Conservation (phyloP, 2,113 vertebrate genomes). For the Chaenocephalus aceratus region DNA sequence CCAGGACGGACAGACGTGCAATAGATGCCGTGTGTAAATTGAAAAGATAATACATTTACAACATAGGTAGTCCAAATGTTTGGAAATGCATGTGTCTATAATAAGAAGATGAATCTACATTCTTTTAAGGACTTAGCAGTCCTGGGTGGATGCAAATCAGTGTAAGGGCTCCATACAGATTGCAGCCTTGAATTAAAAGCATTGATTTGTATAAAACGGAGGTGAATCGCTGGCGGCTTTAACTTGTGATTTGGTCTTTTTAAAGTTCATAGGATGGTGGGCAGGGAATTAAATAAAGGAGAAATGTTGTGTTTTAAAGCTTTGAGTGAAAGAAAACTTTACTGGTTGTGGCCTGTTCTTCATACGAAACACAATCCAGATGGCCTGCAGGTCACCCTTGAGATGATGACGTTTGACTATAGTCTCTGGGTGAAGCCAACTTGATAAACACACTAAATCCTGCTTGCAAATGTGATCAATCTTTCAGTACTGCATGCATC, state of each 20-base stretch:
- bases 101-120: no score
- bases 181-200: conserved; percentile 10
- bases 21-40: no score
- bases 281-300: conserved; percentile 12
- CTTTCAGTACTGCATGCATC: conserved; percentile 14
- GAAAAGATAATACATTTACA: no score
- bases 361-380: conserved; percentile 49
- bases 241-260: conserved; percentile 25
- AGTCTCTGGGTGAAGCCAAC: conserved; percentile 35
- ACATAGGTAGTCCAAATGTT: no score
- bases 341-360: conserved; percentile 39
- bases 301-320: conserved; percentile 32
- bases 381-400: conserved; percentile 19
- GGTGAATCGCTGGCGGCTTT: not conserved
- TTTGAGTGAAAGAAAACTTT: conserved; percentile 41
- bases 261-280: conserved; percentile 15
- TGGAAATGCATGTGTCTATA: no score
- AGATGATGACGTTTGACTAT: conserved; percentile 49
- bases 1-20: no score
- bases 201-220: conserved; percentile 7
- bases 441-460: conserved; percentile 35
- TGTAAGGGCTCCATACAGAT: conserved; percentile 3
- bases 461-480: conserved; percentile 1
- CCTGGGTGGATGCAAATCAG: not conserved
- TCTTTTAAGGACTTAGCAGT: not conserved